These are phyloP conservation scores for Diarsia brunnea DNA, from an alignment of 2,888 invertebrate genomes.

Conservation along the genomic window DNA sequence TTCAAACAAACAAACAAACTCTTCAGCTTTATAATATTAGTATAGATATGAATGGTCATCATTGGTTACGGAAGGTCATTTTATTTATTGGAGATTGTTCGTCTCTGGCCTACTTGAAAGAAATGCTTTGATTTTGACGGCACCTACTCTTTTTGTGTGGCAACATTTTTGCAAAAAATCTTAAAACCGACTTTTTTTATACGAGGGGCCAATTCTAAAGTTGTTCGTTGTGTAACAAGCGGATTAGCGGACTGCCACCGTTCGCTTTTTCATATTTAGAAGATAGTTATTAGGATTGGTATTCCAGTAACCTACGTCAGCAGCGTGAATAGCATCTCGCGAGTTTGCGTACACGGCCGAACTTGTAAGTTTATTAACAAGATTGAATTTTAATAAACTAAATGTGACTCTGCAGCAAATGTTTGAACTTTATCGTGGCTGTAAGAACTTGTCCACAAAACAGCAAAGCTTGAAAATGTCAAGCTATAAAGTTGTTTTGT, in stretches of 20 bases:
- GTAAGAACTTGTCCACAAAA: not conserved
- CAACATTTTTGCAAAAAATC: not conserved
- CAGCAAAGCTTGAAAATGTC: not conserved
- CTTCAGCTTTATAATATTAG: too few relatives aligned
- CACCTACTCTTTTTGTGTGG: not conserved
- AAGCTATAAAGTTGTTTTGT: not conserved
- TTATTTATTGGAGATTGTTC: not conserved
- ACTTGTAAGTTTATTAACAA: not conserved
- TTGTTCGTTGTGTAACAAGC: too few relatives aligned
- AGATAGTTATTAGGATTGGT: not conserved
- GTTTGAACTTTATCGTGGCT: not conserved
- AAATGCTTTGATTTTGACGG: too few relatives aligned
- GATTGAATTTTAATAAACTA: not conserved
- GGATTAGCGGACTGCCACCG: too few relatives aligned
- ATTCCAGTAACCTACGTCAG: not conserved
- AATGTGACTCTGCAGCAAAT: not conserved
- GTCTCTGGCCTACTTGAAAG: too few relatives aligned
- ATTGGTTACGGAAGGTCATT: not conserved
- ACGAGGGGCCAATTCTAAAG: not conserved
- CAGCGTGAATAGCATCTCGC: constrained; percentile 5
- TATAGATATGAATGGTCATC: not conserved
- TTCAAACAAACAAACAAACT: too few relatives aligned
- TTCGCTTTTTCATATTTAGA: not conserved
- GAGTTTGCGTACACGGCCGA: constrained; percentile 8
- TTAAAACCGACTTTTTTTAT: not conserved